Evolutionary conservation across 2,888 invertebrate genomes (phyloP).

Genomic region (Drosophila pseudotalamancana): DNA sequence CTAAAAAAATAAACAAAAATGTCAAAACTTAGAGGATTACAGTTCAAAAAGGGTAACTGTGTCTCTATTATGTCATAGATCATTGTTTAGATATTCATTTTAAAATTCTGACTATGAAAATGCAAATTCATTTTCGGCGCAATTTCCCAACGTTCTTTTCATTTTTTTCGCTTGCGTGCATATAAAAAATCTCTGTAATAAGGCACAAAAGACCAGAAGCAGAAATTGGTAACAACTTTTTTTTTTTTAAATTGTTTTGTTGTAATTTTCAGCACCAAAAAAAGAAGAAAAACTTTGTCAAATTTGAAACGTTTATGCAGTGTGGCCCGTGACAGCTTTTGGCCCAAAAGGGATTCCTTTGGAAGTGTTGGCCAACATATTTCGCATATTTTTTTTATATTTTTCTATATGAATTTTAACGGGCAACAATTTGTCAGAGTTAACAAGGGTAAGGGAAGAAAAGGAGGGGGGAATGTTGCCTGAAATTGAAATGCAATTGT

Average conservation of each 20-base stretch:
- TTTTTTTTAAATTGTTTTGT: not conserved
- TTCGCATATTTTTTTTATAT: slow-evolving; percentile 30
- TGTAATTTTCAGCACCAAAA: slow-evolving; percentile 9
- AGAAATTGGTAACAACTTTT: slow-evolving; percentile 1
- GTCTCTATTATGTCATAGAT: not conserved
- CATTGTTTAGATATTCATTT: not conserved
- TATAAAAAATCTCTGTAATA: not conserved
- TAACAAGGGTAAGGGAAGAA: not conserved
- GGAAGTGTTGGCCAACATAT: slow-evolving; percentile 30
- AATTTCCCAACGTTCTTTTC: not conserved
- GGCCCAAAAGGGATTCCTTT: slow-evolving; percentile 13
- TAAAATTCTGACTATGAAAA: not conserved
- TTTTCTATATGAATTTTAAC: slow-evolving; percentile 48
- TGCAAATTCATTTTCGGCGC: not conserved
- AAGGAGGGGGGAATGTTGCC: not conserved
- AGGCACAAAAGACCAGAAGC: not conserved
- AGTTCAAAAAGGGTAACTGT: too few species aligned
- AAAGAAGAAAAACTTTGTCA: not conserved
- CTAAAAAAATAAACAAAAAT: too few species aligned
- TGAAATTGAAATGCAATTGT: slow-evolving; percentile 32
- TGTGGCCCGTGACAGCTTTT: not conserved
- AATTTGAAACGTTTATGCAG: slow-evolving; percentile 19
- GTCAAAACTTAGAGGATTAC: too few species aligned
- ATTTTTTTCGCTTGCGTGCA: not conserved
- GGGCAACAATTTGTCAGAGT: slow-evolving; percentile 59